A percentile compares a stretch with the other conserved stretches of the same genome.
These are phyloP conservation scores for Sterna hirundo DNA, from an alignment of 2,113 vertebrate species.

Conservation along the genomic window DNA sequence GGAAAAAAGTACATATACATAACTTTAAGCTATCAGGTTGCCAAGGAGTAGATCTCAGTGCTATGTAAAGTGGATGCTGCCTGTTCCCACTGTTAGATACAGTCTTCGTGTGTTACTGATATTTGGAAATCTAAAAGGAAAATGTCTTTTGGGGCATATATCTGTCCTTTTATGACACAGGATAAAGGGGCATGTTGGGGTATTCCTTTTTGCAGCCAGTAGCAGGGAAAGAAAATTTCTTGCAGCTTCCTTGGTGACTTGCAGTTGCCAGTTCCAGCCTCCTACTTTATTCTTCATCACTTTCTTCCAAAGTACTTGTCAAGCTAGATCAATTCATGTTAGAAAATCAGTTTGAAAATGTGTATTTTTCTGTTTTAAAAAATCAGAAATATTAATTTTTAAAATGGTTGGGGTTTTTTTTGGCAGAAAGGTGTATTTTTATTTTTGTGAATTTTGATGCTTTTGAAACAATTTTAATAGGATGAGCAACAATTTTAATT, in stretches of 20 bases:
- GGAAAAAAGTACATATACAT: neutral
- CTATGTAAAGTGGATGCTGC: neutral
- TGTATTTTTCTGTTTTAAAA: neutral
- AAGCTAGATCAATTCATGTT: neutral
- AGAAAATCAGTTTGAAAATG: neutral
- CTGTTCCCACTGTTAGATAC: neutral
- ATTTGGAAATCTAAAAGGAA: neutral
- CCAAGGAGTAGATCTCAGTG: neutral
- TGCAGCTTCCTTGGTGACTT: neutral
- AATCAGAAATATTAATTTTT: neutral
- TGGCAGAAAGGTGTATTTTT: accelerated
- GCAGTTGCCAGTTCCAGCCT: neutral
- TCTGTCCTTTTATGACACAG: neutral
- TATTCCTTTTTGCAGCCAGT: neutral
- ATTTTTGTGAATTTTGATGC: neutral
- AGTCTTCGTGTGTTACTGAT: neutral
- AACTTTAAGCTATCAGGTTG: neutral
- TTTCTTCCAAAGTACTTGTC: neutral
- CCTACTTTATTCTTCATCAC: neutral
- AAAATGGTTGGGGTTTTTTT: neutral
- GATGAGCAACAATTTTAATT: neutral
- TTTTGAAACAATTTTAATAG: neutral
- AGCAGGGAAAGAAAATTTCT: neutral
- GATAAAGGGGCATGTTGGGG: neutral
- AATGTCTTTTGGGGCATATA: neutral